Evolutionary conservation across 2,888 invertebrate genomes (phyloP), one percentile per base, ranked within the genome.

Genomic region (Gymnocheta viridis): DNA sequence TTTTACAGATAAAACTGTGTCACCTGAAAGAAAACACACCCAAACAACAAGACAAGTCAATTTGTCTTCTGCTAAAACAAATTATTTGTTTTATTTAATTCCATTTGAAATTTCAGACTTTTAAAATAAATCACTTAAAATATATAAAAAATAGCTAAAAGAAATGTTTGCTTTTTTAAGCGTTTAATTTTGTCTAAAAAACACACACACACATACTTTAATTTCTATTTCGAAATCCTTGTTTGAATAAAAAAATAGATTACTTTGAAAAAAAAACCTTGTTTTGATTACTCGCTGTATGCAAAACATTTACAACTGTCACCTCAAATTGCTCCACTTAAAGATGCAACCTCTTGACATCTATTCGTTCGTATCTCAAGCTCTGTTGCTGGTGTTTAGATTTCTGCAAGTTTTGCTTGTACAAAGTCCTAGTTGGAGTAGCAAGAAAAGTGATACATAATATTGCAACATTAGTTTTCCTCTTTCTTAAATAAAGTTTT

Each of bases 271-370:
- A 70, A 56, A 32, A 76, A 76, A 44, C 76, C n/a, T 44, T 54
- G 64, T 22, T 47, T 66, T 56, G 44, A 56, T 67, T 67, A 47
- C 47, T 35, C 7, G 24, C 22, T 51, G 44, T 62, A 38, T 58
- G 47, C 35, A 67, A 56, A 67, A 67, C 60, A 69, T 69, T 77
- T 67, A 69, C 54, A 64, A 44, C 70, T 79, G 82, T 83, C 82
- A 83, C 69, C 79, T 79, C 58, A 79, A 83, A 83, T 70, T 83
- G 82, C 74, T 83, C 82, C 47, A 83, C 58, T 83, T 83, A 70
- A 70, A 79, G 79, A 74, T 64, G 79, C 82, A 83, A 83, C 79
- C 82, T 83, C 82, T 74, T 83, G 82, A 83, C 82, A 83, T 83
- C 67, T 29, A 56, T 44, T 51, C 56, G 19, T 38, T 62, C 51